Evolutionary conservation across 2,113 vertebrate genomes (phyloP).

Genomic region (Gnathonemus longibarbis): DNA sequence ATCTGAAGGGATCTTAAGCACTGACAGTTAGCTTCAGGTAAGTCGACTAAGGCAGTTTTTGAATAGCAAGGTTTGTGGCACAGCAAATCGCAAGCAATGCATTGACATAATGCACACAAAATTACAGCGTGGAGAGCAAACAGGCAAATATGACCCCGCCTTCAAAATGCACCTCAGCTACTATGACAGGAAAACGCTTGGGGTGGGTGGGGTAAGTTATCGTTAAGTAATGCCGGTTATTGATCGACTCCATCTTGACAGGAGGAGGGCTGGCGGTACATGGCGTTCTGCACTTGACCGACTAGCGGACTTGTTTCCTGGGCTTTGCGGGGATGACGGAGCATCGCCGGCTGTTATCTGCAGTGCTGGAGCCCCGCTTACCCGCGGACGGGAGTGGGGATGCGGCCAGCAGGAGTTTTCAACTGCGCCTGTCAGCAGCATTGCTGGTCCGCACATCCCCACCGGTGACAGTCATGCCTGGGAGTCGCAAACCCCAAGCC

Average conservation of each 20-base stretch:
- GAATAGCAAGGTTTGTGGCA: background rate
- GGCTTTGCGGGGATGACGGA: constrained; percentile 5
- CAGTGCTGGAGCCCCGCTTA: constrained; percentile 9
- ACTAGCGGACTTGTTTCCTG: background rate
- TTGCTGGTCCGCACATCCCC: background rate
- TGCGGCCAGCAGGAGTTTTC: background rate
- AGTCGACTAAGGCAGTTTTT: background rate
- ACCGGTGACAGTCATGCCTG: background rate
- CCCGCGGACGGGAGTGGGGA: background rate
- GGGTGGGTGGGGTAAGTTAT: constrained; percentile 14
- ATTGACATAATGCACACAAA: background rate
- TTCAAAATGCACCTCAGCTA: background rate
- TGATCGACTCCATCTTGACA: background rate
- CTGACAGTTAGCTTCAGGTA: background rate
- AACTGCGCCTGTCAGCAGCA: background rate
- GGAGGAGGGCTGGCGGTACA: background rate
- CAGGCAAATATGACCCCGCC: background rate
- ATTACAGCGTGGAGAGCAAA: background rate
- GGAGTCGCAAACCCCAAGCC: background rate
- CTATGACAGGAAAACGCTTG: background rate
- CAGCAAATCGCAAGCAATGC: background rate
- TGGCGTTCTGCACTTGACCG: background rate
- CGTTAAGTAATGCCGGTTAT: background rate
- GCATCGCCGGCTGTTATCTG: constrained; percentile 12
- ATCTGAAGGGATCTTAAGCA: background rate